phyloP scores from a whole-genome alignment of 2,888 invertebrate genomes.

The Brachyptera putata region DNA sequence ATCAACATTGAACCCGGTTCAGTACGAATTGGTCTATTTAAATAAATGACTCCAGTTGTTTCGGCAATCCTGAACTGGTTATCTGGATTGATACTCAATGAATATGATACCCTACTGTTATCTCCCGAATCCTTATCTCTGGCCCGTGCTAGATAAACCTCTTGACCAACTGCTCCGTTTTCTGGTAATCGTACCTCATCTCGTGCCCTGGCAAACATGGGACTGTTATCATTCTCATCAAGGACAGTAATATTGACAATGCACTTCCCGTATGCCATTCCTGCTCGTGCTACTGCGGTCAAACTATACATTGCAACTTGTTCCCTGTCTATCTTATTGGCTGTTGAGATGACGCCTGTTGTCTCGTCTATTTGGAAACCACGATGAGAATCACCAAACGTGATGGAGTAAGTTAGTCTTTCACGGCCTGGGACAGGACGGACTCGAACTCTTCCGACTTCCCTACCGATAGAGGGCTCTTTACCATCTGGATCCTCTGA shows the following conservation, averaged over 20 bases:
- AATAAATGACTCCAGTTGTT: constrained; percentile 82
- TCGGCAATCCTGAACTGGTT: constrained; percentile 79
- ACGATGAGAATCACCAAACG: constrained; percentile 72
- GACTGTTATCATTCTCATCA: constrained; percentile 90
- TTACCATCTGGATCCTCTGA: constrained; percentile 72
- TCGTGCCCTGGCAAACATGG: constrained; percentile 72
- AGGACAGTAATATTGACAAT: constrained; percentile 74
- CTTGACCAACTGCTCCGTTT: constrained; percentile 90
- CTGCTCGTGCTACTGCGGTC: constrained; percentile 73
- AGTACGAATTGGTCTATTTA: constrained; percentile 72
- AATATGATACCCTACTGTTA: constrained; percentile 82
- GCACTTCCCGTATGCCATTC: constrained; percentile 71
- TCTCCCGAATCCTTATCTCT: constrained; percentile 82
- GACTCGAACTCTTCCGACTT: constrained; percentile 72
- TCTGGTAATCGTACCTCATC: constrained; percentile 78
- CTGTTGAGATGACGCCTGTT: constrained; percentile 73
- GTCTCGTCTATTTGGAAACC: constrained; percentile 76
- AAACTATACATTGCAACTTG: constrained; percentile 69
- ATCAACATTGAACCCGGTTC: constrained; percentile 67
- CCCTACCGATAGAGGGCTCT: constrained; percentile 57
- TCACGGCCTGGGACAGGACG: constrained; percentile 38
- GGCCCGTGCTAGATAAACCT: constrained; percentile 84
- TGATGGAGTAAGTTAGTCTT: constrained; percentile 66
- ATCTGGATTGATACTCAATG: constrained; percentile 72
- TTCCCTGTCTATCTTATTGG: constrained; percentile 80